phyloP scores from a whole-genome alignment of 2,888 invertebrate genomes.

The Idaea straminata region DNA sequence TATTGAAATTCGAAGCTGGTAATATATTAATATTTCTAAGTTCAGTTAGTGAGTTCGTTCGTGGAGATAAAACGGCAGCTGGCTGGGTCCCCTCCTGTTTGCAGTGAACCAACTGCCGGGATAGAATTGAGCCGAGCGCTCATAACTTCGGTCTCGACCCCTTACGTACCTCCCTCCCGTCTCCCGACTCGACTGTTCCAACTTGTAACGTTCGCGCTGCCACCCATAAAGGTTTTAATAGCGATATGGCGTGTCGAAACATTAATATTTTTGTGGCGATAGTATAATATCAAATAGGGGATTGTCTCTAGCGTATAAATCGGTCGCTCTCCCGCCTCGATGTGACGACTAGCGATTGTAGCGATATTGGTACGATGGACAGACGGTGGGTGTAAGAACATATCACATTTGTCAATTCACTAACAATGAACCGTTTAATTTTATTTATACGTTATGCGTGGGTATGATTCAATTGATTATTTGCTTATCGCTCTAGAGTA shows the following conservation, averaged over 20 bases:
- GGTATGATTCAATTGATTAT: constrained; percentile 57
- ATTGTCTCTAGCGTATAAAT: constrained; percentile 44
- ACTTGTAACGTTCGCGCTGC: constrained; percentile 52
- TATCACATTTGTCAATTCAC: constrained; percentile 68
- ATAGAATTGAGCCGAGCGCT: constrained; percentile 45
- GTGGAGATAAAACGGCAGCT: constrained; percentile 66
- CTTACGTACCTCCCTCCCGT: constrained; percentile 45
- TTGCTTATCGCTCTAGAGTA: constrained; percentile 47
- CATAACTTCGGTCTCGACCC: constrained; percentile 47
- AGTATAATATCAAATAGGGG: constrained; percentile 53
- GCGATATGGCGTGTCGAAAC: constrained; percentile 69
- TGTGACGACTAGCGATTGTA: constrained; percentile 15
- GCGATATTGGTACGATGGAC: neutral
- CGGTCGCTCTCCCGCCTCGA: constrained; percentile 29
- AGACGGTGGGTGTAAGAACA: constrained; percentile 57
- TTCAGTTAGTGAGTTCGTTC: constrained; percentile 47
- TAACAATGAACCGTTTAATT: constrained; percentile 72
- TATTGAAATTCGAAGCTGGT: constrained; percentile 57
- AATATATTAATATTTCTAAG: constrained; percentile 43
- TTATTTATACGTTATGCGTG: constrained; percentile 68
- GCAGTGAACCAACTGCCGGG: constrained; percentile 50
- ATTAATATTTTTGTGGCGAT: constrained; percentile 65
- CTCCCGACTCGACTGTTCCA: constrained; percentile 36
- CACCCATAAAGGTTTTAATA: constrained; percentile 67
- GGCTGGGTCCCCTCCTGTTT: constrained; percentile 57